These are phyloP conservation scores for Eleutherodactylus coqui DNA, from an alignment of 2,797 vertebrate genomes.

Conservation along the genomic window DNA sequence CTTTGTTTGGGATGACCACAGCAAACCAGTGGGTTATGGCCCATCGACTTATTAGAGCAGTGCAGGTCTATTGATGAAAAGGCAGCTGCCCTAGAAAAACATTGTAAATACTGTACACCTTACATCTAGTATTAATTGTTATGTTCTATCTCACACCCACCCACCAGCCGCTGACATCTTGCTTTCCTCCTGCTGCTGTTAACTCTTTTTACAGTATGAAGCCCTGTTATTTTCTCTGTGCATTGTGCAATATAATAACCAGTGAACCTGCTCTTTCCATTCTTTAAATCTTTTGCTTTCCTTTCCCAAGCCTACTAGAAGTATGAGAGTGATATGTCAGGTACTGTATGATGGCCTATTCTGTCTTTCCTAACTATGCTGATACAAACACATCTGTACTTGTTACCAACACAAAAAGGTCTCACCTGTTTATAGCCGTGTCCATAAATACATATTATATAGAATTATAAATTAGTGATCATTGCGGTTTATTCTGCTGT, in stretches of 20 bases:
- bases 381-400: not conserved
- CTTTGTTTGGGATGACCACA: no score
- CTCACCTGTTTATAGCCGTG: no score
- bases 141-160: not conserved
- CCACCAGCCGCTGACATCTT: not conserved
- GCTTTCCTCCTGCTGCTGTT: not conserved
- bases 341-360: constrained; percentile 81
- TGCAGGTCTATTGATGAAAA: no score
- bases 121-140: not conserved
- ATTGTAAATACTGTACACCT: not conserved
- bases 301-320: constrained; percentile 99
- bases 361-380: not conserved
- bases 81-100: not conserved
- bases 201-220: not conserved
- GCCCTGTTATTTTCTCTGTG: not conserved
- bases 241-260: constrained; percentile 45
- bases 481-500: not conserved
- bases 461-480: not conserved
- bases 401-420: not conserved
- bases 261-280: constrained; percentile 71
- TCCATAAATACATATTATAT: not conserved
- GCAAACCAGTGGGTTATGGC: not conserved
- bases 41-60: not conserved
- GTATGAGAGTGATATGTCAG: constrained; percentile 99
- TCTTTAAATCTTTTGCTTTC: constrained; percentile 84